Percentiles rank a stretch among this genome's conserved stretches.
Conservation (phyloP, 2,888 invertebrate species). For the Glyphotaelius pellucidus region DNA sequence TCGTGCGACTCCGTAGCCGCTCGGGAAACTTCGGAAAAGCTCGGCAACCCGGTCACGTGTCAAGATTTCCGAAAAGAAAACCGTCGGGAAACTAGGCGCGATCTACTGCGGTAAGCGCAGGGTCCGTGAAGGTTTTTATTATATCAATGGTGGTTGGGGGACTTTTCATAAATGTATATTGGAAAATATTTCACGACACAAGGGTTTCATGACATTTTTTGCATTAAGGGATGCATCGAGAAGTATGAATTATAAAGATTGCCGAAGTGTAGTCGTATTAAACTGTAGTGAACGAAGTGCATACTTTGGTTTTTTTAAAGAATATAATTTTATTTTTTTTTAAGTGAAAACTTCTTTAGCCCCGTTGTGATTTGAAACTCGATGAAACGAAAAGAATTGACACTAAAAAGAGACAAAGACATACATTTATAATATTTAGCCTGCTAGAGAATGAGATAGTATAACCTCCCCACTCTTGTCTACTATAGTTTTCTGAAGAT, state of each 20-base stretch:
- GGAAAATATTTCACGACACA: slow-evolving; percentile 46
- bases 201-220: slow-evolving; percentile 37
- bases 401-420: too few relatives aligned
- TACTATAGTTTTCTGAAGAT: too few relatives aligned
- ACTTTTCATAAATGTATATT: slow-evolving; percentile 47
- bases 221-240: slow-evolving; percentile 30
- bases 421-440: too few relatives aligned
- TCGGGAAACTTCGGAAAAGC: slow-evolving; percentile 45
- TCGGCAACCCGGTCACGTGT: slow-evolving; percentile 59
- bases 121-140: slow-evolving; percentile 48
- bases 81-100: slow-evolving; percentile 42
- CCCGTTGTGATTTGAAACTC: too few relatives aligned
- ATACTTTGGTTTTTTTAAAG: neutral
- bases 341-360: too few relatives aligned
- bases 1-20: slow-evolving; percentile 48
- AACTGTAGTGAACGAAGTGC: neutral
- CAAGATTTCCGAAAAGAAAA: slow-evolving; percentile 52
- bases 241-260: slow-evolving; percentile 41
- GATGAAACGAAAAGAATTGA: too few relatives aligned
- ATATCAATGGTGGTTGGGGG: slow-evolving; percentile 45
- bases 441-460: too few relatives aligned
- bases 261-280: too few relatives aligned
- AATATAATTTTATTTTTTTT: neutral
- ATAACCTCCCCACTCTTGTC: too few relatives aligned
- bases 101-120: slow-evolving; percentile 37